Base-by-base conservation (phyloP, 2,113 vertebrate genomes). In the Saguinus imperator region DNA sequence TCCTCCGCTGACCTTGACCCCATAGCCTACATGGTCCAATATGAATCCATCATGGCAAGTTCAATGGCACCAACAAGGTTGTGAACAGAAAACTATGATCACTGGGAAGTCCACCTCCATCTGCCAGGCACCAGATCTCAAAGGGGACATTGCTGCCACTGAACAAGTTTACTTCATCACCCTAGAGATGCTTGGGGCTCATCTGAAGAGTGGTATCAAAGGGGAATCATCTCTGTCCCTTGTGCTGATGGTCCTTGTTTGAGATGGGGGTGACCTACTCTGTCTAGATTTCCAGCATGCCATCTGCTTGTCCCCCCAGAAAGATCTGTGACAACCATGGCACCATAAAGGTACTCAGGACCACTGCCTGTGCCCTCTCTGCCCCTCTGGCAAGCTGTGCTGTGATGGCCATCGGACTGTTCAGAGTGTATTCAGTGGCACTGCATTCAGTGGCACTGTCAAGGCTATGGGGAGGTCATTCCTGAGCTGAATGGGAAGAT, bases 371-470 rank as follows among this genome's bases (percentile, higher is more conserved):
- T 13, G 3, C 40, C 27, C 66, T 32, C 52, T 11, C 55, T 61
- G 8, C 18, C 79, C 72, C 35, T 16, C 66, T 45, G 37, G 80
- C 52, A n/a, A 5, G 18, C n/a, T 81, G 40, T 43, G 70, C 61
- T 18, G 1, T 3, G 0, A 0, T 8, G 50, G n/a, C 32, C 16
- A 0, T 9, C 11, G 20, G 1, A 43, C n/a, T 35, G 9, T 5
- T 81, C 76, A 35, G 50, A 21, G 70, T 55, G 0, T 9, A 25
- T 27, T 32, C 58, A 29, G 8, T 4, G n/a, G 50, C 14, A 12
- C 50, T n/a, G 48, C 37, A 18, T 25, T n/a, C 58, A 29, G 8
- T 4, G n/a, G 50, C 13, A 12, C 50, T n/a, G 48, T 27, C 55
- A 12, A 1, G 14, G 32, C 76, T 27, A 1, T 13, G 43, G 25